Conservation (phyloP, 2,797 vertebrate genomes). For the Melanotaenia nigrans region DNA sequence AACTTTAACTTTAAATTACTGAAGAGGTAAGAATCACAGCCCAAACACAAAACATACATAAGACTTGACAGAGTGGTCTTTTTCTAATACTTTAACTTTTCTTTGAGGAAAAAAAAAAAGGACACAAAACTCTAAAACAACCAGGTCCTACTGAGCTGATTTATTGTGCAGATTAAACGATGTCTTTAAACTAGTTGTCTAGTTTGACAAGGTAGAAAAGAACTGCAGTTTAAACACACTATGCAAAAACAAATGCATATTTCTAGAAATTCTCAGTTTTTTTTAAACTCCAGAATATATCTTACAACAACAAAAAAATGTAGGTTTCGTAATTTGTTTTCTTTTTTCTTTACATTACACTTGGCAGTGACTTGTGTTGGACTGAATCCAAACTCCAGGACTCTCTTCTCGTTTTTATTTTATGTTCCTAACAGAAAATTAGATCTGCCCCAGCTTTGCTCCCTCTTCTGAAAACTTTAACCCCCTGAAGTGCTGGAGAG, state of each 20-base stretch:
- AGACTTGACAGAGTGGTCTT: no score
- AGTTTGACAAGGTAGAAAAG: constrained; percentile 75
- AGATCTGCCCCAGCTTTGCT: constrained; percentile 13
- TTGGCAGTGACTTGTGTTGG: constrained; percentile 28
- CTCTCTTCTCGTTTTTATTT: constrained; percentile 23
- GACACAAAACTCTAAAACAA: neutral
- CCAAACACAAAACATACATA: no score
- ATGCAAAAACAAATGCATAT: constrained; percentile 55
- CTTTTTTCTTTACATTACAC: constrained; percentile 18
- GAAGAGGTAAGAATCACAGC: no score
- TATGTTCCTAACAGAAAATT: constrained; percentile 24
- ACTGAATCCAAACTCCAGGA: constrained; percentile 25
- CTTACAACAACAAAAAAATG: constrained; percentile 45
- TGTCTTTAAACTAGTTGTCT: constrained; percentile 55
- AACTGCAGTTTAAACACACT: constrained; percentile 67
- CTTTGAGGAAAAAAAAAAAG: neutral
- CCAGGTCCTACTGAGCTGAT: constrained; percentile 40
- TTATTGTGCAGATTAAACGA: constrained; percentile 70
- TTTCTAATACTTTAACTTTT: no score
- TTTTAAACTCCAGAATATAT: constrained; percentile 45
- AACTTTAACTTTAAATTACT: no score
- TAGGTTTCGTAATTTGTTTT: constrained; percentile 2
- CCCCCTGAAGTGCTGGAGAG: constrained; percentile 14
- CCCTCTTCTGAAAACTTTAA: constrained; percentile 24
- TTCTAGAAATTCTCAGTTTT: constrained; percentile 40